Evolutionary conservation across 2,888 invertebrate genomes (phyloP).

Genomic region (Trichopria drosophilae): DNA sequence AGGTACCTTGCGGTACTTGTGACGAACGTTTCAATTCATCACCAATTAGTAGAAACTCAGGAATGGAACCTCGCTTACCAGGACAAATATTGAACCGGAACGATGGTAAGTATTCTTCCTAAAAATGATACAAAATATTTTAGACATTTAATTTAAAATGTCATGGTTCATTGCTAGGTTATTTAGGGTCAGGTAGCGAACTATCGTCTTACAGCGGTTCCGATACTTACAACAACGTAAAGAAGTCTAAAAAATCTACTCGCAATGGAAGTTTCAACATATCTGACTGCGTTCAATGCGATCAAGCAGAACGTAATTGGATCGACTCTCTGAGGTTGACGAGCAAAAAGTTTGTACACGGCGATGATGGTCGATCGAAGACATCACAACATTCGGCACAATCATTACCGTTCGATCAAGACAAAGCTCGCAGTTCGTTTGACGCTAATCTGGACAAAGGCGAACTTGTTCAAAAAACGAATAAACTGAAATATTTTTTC

Average conservation of each 20-base stretch:
- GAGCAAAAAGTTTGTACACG: constrained; percentile 57
- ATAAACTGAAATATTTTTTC: constrained; percentile 59
- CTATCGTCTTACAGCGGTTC: constrained; percentile 42
- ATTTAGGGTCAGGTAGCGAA: constrained; percentile 49
- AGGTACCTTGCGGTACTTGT: too few species aligned
- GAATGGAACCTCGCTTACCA: too few species aligned
- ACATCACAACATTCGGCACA: constrained; percentile 63
- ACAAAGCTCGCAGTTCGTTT: constrained; percentile 61
- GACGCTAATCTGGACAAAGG: constrained; percentile 64
- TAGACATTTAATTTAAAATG: too few species aligned
- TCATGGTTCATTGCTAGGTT: constrained; percentile 38
- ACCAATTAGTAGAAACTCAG: too few species aligned
- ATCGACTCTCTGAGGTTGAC: constrained; percentile 62
- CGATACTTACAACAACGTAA: too few species aligned
- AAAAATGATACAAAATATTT: too few species aligned
- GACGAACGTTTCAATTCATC: too few species aligned
- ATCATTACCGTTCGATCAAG: constrained; percentile 50
- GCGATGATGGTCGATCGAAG: constrained; percentile 55
- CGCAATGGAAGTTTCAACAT: constrained; percentile 54
- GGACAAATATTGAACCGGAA: too few species aligned
- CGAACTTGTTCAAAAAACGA: constrained; percentile 58
- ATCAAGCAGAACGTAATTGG: constrained; percentile 61
- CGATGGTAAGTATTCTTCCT: too few species aligned
- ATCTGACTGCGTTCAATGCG: constrained; percentile 39
- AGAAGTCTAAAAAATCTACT: too few species aligned